Conservation (phyloP, 2,113 vertebrate species). For the Camelus bactrianus region DNA sequence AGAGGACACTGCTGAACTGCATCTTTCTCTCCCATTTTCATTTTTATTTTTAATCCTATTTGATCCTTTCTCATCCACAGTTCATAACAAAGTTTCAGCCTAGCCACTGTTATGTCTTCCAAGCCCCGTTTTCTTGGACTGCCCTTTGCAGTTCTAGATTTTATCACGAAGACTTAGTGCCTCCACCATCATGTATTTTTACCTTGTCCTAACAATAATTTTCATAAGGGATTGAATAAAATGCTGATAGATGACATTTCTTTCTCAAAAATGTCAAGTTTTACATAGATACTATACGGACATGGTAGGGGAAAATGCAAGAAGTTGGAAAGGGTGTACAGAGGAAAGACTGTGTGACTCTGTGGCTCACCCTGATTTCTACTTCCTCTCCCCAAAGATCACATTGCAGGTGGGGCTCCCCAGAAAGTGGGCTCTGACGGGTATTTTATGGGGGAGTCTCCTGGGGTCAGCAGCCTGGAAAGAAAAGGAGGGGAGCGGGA, state of each 20-base stretch:
- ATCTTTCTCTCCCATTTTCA: background rate
- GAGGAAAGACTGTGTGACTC: background rate
- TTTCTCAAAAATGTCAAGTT: background rate
- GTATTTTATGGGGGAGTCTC: background rate
- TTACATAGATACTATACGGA: background rate
- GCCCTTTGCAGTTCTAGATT: background rate
- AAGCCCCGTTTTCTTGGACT: background rate
- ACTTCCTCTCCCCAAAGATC: background rate
- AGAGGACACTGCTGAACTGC: background rate
- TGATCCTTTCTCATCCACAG: background rate
- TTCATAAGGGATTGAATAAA: background rate
- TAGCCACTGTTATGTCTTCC: accelerated
- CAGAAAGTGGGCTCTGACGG: background rate
- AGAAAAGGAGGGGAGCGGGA: background rate
- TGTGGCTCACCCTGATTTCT: accelerated
- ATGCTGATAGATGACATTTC: background rate
- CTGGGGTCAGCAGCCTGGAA: no score
- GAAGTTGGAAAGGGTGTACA: accelerated
- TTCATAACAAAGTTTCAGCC: background rate
- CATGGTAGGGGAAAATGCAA: background rate
- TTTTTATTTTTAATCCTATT: background rate
- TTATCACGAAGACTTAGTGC: background rate
- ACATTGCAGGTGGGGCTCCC: accelerated
- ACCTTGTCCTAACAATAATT: background rate
- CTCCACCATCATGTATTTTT: background rate